Evolutionary conservation across 2,113 vertebrate genomes (phyloP).

Genomic region (Eretmochelys imbricata): DNA sequence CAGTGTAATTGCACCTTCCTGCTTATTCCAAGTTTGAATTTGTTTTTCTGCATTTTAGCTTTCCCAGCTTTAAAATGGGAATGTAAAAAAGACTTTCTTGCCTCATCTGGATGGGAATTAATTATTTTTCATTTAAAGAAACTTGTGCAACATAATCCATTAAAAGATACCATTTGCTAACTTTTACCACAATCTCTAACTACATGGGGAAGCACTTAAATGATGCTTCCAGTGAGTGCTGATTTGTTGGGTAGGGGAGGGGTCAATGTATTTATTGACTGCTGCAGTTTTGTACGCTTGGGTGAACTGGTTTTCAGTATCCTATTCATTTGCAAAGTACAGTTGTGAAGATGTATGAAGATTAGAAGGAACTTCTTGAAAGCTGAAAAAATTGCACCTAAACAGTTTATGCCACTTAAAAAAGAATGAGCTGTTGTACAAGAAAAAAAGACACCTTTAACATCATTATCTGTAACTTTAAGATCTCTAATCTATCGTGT

Average conservation of each 20-base stretch:
- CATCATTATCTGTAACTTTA: background rate
- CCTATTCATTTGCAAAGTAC: background rate
- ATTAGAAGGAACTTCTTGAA: background rate
- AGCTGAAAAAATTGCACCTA: background rate
- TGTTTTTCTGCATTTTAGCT: background rate
- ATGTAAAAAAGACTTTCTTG: background rate
- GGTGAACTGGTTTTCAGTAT: background rate
- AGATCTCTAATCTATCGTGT: background rate
- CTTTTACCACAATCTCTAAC: background rate
- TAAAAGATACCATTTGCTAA: background rate
- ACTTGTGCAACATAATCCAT: background rate
- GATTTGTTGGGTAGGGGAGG: background rate
- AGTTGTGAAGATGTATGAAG: background rate
- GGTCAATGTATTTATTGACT: background rate
- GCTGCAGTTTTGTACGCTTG: background rate
- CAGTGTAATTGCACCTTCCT: background rate
- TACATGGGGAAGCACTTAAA: background rate
- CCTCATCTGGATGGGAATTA: background rate
- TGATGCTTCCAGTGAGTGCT: background rate
- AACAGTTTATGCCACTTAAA: background rate
- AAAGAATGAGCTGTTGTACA: background rate
- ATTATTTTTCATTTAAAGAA: background rate
- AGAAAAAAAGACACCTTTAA: background rate
- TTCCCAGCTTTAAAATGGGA: background rate
- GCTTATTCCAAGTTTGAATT: background rate